A percentile compares a stretch with the other conserved stretches of the same genome.
phyloP scores from a whole-genome alignment of 2,888 invertebrate species.

The Gnatocerus cornutus region DNA sequence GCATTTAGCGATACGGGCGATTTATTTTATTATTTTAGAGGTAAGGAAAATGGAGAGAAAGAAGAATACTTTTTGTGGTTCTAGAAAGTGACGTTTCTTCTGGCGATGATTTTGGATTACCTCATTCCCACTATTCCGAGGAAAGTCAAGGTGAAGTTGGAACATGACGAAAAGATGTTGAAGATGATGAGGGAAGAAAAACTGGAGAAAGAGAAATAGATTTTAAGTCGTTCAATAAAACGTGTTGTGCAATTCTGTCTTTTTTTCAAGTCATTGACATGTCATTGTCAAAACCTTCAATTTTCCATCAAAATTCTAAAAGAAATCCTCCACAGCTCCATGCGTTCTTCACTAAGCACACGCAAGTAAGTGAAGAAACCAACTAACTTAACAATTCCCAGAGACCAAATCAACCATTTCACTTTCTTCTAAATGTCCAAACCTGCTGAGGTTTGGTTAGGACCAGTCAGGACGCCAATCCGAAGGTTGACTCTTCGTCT shows the following conservation, averaged over 20 bases:
- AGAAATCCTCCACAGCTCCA: no score
- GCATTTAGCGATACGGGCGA: conserved; percentile 9
- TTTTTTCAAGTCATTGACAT: no score
- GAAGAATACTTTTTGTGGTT: neutral
- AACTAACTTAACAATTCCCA: no score
- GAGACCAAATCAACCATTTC: no score
- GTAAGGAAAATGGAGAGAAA: neutral
- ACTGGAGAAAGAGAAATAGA: conserved; percentile 5
- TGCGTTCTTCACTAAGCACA: no score
- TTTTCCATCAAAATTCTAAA: no score
- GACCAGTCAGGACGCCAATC: conserved; percentile 5
- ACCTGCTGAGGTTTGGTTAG: conserved; percentile 6
- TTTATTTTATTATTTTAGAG: conserved; percentile 24
- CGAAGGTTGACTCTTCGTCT: no score
- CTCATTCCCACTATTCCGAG: conserved; percentile 28
- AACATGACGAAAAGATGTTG: conserved; percentile 66
- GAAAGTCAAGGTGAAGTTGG: conserved; percentile 32
- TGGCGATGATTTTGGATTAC: conserved; percentile 17
- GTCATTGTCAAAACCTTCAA: no score
- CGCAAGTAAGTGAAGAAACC: no score
- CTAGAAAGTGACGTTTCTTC: conserved; percentile 13
- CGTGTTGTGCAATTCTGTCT: no score
- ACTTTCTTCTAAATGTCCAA: neutral
- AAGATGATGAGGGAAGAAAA: conserved; percentile 1
- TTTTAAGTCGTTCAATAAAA: no score